A percentile compares a stretch with the other conserved stretches of the same genome.
Evolutionary conservation across 2,797 vertebrate genomes (phyloP).

Genomic region (Poliocrania exsul): DNA sequence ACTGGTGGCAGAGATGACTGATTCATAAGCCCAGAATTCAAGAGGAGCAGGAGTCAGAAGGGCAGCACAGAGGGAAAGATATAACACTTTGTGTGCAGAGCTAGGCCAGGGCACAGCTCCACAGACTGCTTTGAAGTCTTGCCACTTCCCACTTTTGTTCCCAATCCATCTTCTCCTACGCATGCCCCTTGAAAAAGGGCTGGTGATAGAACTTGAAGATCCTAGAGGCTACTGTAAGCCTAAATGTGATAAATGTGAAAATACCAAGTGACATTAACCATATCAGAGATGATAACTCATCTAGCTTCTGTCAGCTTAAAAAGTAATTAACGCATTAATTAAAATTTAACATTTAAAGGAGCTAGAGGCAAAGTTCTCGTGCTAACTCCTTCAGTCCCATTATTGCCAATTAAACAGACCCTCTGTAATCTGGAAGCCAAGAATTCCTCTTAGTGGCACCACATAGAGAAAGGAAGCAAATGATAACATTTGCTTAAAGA

Average conservation of each 20-base stretch:
- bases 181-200: background rate
- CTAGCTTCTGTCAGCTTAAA: background rate
- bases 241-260: background rate
- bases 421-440: background rate
- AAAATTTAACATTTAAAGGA: background rate
- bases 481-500: background rate
- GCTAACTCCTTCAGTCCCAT: background rate
- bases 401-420: background rate
- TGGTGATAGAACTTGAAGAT: background rate
- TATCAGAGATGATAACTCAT: background rate
- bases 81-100: background rate
- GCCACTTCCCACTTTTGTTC: background rate
- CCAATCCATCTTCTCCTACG: background rate
- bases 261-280: background rate
- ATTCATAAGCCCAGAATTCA: background rate
- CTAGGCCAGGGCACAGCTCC: background rate
- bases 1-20: background rate
- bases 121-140: background rate
- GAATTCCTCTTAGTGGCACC: background rate
- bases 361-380: background rate
- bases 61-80: background rate
- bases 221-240: background rate
- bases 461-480: background rate
- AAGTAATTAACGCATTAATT: slow-evolving; percentile 12
- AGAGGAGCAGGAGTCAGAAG: background rate